These are phyloP conservation scores for Leptoclinus maculatus DNA, from an alignment of 2,797 vertebrate genomes.

Conservation along the genomic window DNA sequence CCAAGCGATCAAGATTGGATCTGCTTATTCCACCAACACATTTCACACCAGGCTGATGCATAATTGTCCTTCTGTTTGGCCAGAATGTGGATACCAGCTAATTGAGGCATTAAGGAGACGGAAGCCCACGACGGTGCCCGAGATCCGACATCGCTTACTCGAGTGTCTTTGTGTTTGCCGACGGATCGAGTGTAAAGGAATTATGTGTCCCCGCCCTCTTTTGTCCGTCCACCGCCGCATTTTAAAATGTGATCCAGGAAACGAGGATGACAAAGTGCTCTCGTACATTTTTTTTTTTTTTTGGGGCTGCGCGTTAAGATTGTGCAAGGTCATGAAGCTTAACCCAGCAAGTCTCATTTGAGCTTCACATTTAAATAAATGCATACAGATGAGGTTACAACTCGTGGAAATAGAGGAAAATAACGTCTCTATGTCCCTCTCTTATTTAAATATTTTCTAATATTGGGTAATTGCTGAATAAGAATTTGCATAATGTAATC, in stretches of 20 bases:
- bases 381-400: slow-evolving; percentile 57
- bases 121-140: slow-evolving; percentile 50
- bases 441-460: slow-evolving; percentile 40
- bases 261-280: slow-evolving; percentile 1
- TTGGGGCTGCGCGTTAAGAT: background rate
- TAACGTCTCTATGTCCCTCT: slow-evolving; percentile 1
- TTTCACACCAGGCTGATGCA: slow-evolving; percentile 62
- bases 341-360: slow-evolving; percentile 43
- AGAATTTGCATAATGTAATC: slow-evolving; percentile 34
- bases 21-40: slow-evolving; percentile 51
- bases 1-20: slow-evolving; percentile 47
- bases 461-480: slow-evolving; percentile 47
- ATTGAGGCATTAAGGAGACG: slow-evolving; percentile 62
- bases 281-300: background rate
- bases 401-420: slow-evolving; percentile 41
- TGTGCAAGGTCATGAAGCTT: slow-evolving; percentile 47
- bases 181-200: background rate
- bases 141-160: slow-evolving; percentile 25
- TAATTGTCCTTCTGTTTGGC: slow-evolving; percentile 68
- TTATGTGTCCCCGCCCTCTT: slow-evolving; percentile 4
- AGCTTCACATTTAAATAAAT: slow-evolving; percentile 66
- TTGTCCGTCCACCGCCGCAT: slow-evolving; percentile 6
- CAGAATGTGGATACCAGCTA: slow-evolving; percentile 53
- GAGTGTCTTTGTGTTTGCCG: slow-evolving; percentile 30
- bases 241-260: slow-evolving; percentile 24